A percentile compares a stretch with the other conserved stretches of the same genome.
Evolutionary conservation across 2,888 invertebrate genomes (phyloP).

Genomic region (Dynastes hyllus): DNA sequence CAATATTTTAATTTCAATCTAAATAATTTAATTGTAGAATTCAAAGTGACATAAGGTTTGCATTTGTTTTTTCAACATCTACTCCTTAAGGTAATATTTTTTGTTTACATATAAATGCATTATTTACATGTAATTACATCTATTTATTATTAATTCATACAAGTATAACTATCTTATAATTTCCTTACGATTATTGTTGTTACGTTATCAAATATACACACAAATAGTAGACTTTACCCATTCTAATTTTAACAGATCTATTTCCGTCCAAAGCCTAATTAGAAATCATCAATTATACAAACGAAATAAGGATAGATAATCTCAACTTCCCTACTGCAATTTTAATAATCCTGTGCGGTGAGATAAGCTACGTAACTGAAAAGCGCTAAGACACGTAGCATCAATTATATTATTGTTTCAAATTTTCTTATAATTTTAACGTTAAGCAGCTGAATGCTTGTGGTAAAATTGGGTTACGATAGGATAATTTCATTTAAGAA

Average conservation of each 20-base stretch:
- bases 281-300: constrained; percentile 3
- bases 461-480: constrained; percentile 27
- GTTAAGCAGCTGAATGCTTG: constrained; percentile 1
- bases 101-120: too few species aligned
- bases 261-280: background rate
- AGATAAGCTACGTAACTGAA: constrained; percentile 19
- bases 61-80: too few species aligned
- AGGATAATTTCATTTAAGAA: constrained; percentile 21
- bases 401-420: constrained; percentile 24
- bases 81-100: too few species aligned
- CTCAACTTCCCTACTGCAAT: constrained; percentile 10
- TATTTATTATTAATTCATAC: too few species aligned
- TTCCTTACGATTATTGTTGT: too few species aligned
- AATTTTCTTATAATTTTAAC: constrained; percentile 21
- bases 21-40: too few species aligned
- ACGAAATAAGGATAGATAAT: constrained; percentile 2
- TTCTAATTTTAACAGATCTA: background rate
- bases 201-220: too few species aligned
- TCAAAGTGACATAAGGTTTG: too few species aligned
- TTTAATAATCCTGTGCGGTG: constrained; percentile 3
- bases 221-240: too few species aligned
- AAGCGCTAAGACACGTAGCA: constrained; percentile 15
- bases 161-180: too few species aligned
- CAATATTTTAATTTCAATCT: too few species aligned
- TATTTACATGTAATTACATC: too few species aligned